Conservation (phyloP, 2,888 invertebrate genomes). For the Stenichneumon culpator region DNA sequence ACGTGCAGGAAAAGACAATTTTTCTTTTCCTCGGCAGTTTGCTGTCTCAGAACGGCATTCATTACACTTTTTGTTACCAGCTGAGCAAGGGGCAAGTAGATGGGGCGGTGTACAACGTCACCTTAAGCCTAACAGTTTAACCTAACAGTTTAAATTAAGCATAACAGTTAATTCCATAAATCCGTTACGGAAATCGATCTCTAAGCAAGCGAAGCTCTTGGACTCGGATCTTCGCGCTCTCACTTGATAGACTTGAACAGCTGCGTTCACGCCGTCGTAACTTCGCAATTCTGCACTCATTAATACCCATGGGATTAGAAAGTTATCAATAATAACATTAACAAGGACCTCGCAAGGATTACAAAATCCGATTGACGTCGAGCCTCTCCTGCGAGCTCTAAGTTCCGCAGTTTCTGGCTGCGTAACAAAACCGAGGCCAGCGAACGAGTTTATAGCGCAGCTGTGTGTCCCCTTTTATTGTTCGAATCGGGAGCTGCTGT, state of each 20-base stretch:
- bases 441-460: constrained; percentile 34
- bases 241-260: background rate
- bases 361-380: constrained; percentile 35
- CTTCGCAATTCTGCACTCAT: constrained; percentile 7
- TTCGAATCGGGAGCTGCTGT: constrained; percentile 11
- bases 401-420: background rate
- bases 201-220: background rate
- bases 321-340: constrained; percentile 53
- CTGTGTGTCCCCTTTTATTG: constrained; percentile 39
- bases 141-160: too few relatives aligned
- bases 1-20: too few relatives aligned
- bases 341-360: constrained; percentile 25
- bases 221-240: background rate
- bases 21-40: too few relatives aligned
- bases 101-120: too few relatives aligned
- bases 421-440: constrained; percentile 6
- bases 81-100: too few relatives aligned
- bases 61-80: too few relatives aligned
- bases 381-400: background rate
- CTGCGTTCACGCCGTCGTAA: background rate
- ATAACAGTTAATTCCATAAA: too few relatives aligned
- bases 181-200: background rate
- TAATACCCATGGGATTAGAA: constrained; percentile 29
- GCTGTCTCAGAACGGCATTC: too few relatives aligned
- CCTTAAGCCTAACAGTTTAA: too few relatives aligned